Percentiles rank a stretch among this genome's conserved stretches.
Evolutionary conservation across 2,113 vertebrate species (phyloP).

Genomic region (Caranx ignobilis): DNA sequence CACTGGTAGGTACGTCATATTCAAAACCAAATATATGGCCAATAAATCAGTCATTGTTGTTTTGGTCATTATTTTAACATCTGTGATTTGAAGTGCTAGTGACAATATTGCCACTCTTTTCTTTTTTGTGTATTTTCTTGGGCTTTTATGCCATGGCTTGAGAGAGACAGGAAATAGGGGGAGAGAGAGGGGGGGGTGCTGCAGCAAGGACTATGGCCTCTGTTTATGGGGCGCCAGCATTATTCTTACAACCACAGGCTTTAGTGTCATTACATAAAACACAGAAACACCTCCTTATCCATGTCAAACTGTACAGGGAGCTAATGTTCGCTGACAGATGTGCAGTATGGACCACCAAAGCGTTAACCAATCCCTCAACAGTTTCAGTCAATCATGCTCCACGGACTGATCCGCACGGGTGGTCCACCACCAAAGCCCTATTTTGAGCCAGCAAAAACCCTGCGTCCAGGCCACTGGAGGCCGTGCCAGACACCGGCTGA

Average conservation of each 20-base stretch:
- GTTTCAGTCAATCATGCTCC: slow-evolving; percentile 24
- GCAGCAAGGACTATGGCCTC: no score
- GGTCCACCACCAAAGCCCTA: slow-evolving; percentile 43
- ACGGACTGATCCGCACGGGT: slow-evolving; percentile 48
- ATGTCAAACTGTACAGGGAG: slow-evolving; percentile 4
- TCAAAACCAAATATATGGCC: no score
- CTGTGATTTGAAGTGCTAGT: no score
- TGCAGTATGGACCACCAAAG: slow-evolving; percentile 36
- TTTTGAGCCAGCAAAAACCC: slow-evolving; percentile 39
- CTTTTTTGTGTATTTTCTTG: no score
- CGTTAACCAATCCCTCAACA: slow-evolving; percentile 14
- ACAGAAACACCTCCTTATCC: background rate
- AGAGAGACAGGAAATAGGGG: no score
- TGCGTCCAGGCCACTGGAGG: slow-evolving; percentile 29
- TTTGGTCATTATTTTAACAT: no score
- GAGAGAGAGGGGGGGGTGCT: no score
- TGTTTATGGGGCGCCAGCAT: background rate
- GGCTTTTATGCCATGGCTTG: no score
- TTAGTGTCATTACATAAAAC: background rate
- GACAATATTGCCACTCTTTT: no score
- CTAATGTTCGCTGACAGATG: slow-evolving; percentile 18
- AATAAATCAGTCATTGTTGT: no score
- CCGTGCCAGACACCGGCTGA: slow-evolving; percentile 38
- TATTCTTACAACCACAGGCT: background rate
- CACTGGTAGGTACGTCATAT: no score